These are phyloP conservation scores for Eulacestoma nigropectus DNA, from an alignment of 2,113 vertebrate genomes.

Conservation along the genomic window DNA sequence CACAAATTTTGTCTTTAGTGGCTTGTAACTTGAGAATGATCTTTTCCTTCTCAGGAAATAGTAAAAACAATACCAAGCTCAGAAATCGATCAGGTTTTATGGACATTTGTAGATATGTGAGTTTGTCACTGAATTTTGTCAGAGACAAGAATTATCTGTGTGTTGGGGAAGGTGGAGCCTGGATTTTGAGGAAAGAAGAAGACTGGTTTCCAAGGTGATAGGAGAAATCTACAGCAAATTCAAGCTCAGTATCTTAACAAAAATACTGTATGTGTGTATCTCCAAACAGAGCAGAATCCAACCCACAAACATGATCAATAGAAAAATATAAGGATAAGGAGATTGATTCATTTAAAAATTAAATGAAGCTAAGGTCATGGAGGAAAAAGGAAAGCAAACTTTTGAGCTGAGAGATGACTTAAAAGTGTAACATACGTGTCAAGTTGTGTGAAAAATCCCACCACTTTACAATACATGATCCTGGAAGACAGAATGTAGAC, in stretches of 20 bases:
- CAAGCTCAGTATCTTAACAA: neutral
- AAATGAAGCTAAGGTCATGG: neutral
- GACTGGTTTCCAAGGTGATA: neutral
- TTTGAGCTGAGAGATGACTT: neutral
- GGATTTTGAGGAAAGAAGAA: neutral
- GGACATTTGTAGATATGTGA: neutral
- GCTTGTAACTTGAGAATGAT: neutral
- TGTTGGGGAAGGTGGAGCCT: neutral
- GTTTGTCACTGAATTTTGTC: neutral
- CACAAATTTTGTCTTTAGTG: neutral
- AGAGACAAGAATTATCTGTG: neutral
- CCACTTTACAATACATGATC: neutral
- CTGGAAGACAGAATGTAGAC: neutral
- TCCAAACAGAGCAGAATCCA: neutral
- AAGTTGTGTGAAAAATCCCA: neutral
- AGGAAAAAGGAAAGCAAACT: neutral
- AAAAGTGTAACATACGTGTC: neutral
- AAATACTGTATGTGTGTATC: neutral
- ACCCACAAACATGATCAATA: neutral
- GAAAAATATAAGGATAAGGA: neutral
- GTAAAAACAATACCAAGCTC: neutral
- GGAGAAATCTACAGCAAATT: neutral
- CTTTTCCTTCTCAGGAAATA: neutral
- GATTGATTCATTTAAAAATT: neutral
- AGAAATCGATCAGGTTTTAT: neutral